Evolutionary conservation across 2,113 vertebrate species (phyloP).

Genomic region (Saiga tatarica): DNA sequence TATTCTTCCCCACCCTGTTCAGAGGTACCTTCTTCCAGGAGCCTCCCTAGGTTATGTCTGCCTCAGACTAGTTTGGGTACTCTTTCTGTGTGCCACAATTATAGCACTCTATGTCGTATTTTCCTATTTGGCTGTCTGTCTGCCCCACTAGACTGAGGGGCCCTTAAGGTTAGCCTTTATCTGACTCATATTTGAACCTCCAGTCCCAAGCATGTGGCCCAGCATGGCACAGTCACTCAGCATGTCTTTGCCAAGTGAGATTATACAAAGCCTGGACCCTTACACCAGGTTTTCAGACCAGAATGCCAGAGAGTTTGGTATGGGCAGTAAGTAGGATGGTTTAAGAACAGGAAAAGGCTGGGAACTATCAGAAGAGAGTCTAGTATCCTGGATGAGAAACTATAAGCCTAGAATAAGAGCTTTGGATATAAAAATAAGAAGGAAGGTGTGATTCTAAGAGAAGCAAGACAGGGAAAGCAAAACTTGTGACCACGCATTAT

Average conservation of each 20-base stretch:
- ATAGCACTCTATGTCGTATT: neutral
- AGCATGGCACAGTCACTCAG: no score
- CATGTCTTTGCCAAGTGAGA: neutral
- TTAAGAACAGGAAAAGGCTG: neutral
- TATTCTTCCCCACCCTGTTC: neutral
- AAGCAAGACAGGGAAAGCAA: neutral
- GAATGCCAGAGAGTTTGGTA: neutral
- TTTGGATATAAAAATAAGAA: neutral
- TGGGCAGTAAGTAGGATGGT: neutral
- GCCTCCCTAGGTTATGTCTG: neutral
- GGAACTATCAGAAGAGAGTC: neutral
- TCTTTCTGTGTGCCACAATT: neutral
- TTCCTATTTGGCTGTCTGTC: neutral
- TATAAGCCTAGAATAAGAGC: neutral
- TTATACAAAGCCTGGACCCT: neutral
- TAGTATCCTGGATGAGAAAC: neutral
- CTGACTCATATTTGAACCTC: neutral
- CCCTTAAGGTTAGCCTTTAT: neutral
- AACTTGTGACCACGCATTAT: neutral
- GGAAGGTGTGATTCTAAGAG: neutral
- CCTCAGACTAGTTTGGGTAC: neutral
- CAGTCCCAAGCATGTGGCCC: no score
- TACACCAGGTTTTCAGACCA: neutral
- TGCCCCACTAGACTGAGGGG: neutral
- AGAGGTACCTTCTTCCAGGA: neutral